phyloP scores from a whole-genome alignment of 64 coral and sea anemone species.

The Pocillopora verrucosa region DNA sequence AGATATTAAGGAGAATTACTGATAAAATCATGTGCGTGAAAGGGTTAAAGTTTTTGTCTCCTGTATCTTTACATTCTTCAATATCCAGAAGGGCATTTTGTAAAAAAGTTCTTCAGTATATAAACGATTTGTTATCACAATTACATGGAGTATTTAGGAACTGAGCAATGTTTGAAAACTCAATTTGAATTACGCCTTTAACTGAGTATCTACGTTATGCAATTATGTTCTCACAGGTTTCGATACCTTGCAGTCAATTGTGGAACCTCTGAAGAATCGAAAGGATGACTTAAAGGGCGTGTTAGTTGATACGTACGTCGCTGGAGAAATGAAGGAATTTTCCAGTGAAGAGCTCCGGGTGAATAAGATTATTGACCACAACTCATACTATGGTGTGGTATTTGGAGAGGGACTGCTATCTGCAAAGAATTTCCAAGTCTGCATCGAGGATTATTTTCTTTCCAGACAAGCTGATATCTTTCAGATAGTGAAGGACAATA shows the following conservation, averaged over 20 bases:
- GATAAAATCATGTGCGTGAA: too few relatives aligned
- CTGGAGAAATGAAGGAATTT: slow-evolving; percentile 60
- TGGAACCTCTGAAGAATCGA: slow-evolving; percentile 57
- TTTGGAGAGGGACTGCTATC: slow-evolving; percentile 68
- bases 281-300: slow-evolving; percentile 67
- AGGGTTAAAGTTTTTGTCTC: too few relatives aligned
- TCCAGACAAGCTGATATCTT: slow-evolving; percentile 75
- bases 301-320: slow-evolving; percentile 88
- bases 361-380: slow-evolving; percentile 84
- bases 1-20: too few relatives aligned
- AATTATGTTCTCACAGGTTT: neutral
- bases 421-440: slow-evolving; percentile 54
- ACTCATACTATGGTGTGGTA: slow-evolving; percentile 88
- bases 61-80: too few relatives aligned
- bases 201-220: neutral
- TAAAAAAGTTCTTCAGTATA: too few relatives aligned
- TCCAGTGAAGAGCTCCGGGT: slow-evolving; percentile 58
- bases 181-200: too few relatives aligned
- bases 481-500: slow-evolving; percentile 57
- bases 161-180: too few relatives aligned
- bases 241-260: neutral
- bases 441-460: slow-evolving; percentile 70
- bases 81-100: too few relatives aligned
- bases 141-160: too few relatives aligned
- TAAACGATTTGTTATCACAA: too few relatives aligned